Evolutionary conservation across 2,888 invertebrate species (phyloP).

Genomic region (Heteromyza rotundicornis): DNA sequence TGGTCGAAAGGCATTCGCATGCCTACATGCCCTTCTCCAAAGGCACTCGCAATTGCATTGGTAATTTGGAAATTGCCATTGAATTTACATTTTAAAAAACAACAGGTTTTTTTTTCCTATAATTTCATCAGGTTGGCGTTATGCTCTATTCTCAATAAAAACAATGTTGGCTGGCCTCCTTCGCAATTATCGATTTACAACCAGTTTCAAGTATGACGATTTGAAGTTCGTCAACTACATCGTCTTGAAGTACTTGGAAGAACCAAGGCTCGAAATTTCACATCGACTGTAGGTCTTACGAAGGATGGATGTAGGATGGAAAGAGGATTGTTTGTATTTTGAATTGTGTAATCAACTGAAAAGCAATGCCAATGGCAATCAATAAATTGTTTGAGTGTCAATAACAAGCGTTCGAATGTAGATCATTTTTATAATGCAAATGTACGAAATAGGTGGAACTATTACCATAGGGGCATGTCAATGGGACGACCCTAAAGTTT

Average conservation of each 20-base stretch:
- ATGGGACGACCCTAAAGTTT: too few relatives aligned
- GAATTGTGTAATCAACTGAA: not conserved
- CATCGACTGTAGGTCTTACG: too few relatives aligned
- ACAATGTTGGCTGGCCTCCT: conserved; percentile 28
- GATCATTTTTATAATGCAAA: not conserved
- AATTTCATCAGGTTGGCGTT: conserved; percentile 45
- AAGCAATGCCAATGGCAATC: not conserved
- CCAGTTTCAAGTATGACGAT: conserved; percentile 28
- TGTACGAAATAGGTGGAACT: too few relatives aligned
- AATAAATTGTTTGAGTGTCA: not conserved
- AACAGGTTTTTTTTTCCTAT: conserved; percentile 6
- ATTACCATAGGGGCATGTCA: too few relatives aligned
- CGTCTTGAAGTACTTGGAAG: conserved; percentile 22
- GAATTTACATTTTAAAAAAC: not conserved
- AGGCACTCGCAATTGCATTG: conserved; percentile 44
- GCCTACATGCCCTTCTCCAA: conserved; percentile 46
- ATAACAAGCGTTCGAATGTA: not conserved
- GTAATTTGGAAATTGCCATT: conserved; percentile 26
- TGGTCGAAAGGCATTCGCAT: conserved; percentile 35
- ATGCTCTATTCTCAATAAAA: conserved; percentile 34
- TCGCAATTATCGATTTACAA: conserved; percentile 32
- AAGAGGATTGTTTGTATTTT: too few relatives aligned
- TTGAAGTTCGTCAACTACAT: conserved; percentile 21
- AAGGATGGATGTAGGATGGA: too few relatives aligned
- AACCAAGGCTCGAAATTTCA: conserved; percentile 30